Base-by-base conservation (phyloP, 53 echinoderm and acorn worm genomes). In the Paracentrotus lividus region DNA sequence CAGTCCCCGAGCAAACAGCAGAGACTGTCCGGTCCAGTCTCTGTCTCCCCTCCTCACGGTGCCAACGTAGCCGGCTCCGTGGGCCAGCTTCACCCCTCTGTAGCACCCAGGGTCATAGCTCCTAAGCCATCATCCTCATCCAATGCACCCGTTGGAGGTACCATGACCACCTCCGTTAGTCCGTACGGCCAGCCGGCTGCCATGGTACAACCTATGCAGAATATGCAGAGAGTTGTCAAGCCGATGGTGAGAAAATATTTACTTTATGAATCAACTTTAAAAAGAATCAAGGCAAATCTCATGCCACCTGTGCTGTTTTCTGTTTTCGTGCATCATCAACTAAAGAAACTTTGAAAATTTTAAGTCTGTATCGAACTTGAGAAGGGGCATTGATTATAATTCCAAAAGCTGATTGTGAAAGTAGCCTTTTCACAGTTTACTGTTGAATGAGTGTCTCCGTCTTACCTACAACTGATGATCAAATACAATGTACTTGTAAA, bases 1-100 rank as follows among this genome's bases (percentile, higher is more conserved):
- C 95, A 97, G 69, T 96, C 96, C 20, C 97, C 97, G 42, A 95
- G 93, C 60, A 99, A 99, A 69, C 98, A 98, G 94, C 97, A 99
- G 96, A 97, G 97, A 91, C 95, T 93, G 38, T 61, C 95, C 45
- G 93, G 93, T 14, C 92, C 93, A 0, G 90, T 65, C 61, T 84
- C 85, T 52, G 90, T 93, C 49, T 93, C 95, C 60, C 91, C 94
- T 20, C 90, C 96, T 24, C 95, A 95, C 69, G 96, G 86, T 29
- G 94, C 95, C 64, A 96, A 95, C 77, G 86, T 85, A 43, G 77
- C 58, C 8, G 61, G 93, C 2, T 51, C 84, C 29, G 77, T 77
- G 10, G 95, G 95, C 38, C 90, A 93, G 54, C 81, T n/a, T 9
- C 96, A 93, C 44, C 59, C 96, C 29, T 94, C 96, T 60, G 93